Conservation (phyloP, 2,113 vertebrate species). For the Zeus faber region DNA sequence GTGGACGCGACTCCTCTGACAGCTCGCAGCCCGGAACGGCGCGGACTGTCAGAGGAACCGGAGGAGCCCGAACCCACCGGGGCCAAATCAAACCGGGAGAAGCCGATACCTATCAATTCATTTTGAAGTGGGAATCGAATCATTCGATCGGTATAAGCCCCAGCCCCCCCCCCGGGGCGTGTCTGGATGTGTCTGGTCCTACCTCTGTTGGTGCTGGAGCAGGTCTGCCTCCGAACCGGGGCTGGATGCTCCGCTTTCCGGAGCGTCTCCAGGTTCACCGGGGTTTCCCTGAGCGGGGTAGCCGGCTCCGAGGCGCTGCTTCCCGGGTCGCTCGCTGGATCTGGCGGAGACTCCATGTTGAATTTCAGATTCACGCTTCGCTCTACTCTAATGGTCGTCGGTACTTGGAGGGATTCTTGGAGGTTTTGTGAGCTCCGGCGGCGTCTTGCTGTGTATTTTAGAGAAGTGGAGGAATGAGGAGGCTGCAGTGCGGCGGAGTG, state of each 20-base stretch:
- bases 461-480: constrained; percentile 82
- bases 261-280: constrained; percentile 87
- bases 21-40: too few species aligned
- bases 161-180: too few species aligned
- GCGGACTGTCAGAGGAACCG: too few species aligned
- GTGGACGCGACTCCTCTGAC: too few species aligned
- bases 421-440: constrained; percentile 81
- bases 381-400: too few species aligned
- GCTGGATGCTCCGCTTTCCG: constrained; percentile 87
- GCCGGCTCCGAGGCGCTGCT: constrained; percentile 89
- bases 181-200: too few species aligned
- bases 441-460: constrained; percentile 88
- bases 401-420: constrained; percentile 75
- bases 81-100: too few species aligned
- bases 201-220: constrained; percentile 88
- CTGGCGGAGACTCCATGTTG: constrained; percentile 95
- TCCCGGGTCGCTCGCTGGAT: constrained; percentile 88
- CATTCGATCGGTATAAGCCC: too few species aligned
- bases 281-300: constrained; percentile 85
- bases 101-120: constrained; percentile 59
- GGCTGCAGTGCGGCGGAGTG: constrained; percentile 83
- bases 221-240: constrained; percentile 88
- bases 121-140: too few species aligned
- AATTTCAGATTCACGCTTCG: constrained; percentile 64
- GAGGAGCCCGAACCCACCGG: too few species aligned